Base-by-base conservation (phyloP, 2,113 vertebrate species). In the Helogale parvula region DNA sequence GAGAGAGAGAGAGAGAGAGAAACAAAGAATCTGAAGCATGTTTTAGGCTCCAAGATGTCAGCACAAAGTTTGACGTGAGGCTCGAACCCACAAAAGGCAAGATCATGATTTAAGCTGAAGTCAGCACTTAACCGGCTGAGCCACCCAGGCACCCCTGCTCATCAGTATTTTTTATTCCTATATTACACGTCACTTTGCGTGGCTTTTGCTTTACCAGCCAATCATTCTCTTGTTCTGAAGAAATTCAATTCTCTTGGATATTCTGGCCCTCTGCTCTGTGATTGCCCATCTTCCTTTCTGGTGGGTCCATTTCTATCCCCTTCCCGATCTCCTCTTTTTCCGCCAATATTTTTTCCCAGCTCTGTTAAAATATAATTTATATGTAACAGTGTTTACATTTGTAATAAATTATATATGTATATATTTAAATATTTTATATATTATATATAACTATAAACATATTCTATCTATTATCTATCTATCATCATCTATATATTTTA, bases 211-310 rank as follows among this genome's bases (percentile, higher is more conserved):
- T 9, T 14, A 1, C 68, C 16, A 41, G 16, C 7, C 11, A 35
- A 38, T 13, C 45, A 31, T 17, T 31, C 23, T 38, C 41, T 84
- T 9, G 15, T 19, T 47, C 19, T 15, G 7, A 57, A 76, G 27
- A 50, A 45, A 9, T 23, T 52, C 50, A 31, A 0, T 41, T 81
- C 5, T 66, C n/a, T 35, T 92, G 31, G 11, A 7, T 8, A n/a
- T 45, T 11, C 16, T 50, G 27, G 8, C 0, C 9, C 2, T 77
- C 4, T 0, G 11, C 8, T 45, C 8, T 31, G 25, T 31, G 17
- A 9, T 21, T 45, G 57, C 23, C 7, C 35, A 80, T 65, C 45
- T 66, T 11, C 12, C 3, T 90, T 50, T 47, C 7, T 38, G 6
- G 4, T 33, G 23, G 14, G 2, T 25, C 15, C 27, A 50, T 74